Evolutionary conservation across 2,888 invertebrate species (phyloP).

Genomic region (Amaurobius ferox): DNA sequence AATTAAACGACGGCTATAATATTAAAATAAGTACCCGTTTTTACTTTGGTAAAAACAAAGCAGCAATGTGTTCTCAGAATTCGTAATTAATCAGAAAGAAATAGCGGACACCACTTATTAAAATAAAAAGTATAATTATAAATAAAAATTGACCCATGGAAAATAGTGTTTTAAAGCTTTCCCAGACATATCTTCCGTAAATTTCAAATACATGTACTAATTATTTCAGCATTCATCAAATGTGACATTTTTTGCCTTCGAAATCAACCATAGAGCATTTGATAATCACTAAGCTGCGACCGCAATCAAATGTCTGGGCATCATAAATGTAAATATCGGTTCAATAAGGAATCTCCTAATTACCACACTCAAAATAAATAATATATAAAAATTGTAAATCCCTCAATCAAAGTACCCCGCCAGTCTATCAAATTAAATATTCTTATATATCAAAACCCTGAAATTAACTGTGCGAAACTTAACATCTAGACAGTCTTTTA

Average conservation of each 20-base stretch:
- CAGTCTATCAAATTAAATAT: background rate
- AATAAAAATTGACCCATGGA: background rate
- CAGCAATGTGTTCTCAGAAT: no score
- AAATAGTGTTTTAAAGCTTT: background rate
- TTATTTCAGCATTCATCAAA: background rate
- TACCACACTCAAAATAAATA: background rate
- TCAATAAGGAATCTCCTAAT: background rate
- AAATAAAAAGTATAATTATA: no score
- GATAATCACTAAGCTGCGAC: background rate
- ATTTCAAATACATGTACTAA: background rate
- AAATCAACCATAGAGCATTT: background rate
- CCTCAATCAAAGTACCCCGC: background rate
- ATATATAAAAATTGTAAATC: background rate
- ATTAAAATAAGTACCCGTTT: no score
- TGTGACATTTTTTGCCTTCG: background rate
- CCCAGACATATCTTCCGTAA: background rate
- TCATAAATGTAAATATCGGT: background rate
- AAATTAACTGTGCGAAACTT: constrained; percentile 12
- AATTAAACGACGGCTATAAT: no score
- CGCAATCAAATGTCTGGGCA: background rate
- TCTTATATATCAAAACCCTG: background rate
- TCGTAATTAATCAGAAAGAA: no score
- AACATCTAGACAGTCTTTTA: background rate
- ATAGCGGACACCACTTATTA: no score
- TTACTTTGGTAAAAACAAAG: no score